A percentile compares a stretch with the other conserved stretches of the same genome.
phyloP scores from a whole-genome alignment of 2,797 vertebrate species.

The Potorous gilbertii region DNA sequence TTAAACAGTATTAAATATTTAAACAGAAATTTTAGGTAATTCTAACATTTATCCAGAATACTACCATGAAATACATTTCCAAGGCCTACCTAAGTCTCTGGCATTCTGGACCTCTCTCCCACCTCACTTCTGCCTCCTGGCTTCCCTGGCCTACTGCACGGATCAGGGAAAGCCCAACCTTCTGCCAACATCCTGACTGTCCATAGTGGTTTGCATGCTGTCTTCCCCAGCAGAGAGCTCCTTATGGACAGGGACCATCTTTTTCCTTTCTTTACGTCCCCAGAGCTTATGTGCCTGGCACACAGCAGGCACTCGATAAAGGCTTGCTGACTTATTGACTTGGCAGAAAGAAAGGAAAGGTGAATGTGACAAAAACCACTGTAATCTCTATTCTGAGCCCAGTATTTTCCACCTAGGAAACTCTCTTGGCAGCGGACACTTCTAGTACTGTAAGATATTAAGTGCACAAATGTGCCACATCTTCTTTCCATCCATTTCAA shows the following conservation, averaged over 20 bases:
- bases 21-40: background rate
- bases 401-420: constrained; percentile 7
- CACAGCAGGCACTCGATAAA: constrained; percentile 26
- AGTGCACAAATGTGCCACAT: background rate
- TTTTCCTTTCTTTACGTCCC: background rate
- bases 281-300: background rate
- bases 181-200: background rate
- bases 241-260: background rate
- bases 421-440: background rate
- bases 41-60: background rate
- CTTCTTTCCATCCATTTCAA: constrained; percentile 15
- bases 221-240: background rate
- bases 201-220: background rate
- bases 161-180: background rate
- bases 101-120: background rate
- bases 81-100: background rate
- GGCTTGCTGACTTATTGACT: background rate
- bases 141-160: background rate
- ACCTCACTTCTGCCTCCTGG: background rate
- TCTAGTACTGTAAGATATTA: background rate
- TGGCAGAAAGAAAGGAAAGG: background rate
- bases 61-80: background rate
- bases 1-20: background rate
- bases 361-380: background rate
- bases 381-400: background rate